A percentile compares a stretch with the other conserved stretches of the same genome.
Conservation (phyloP, 2,113 vertebrate species). For the Ciconia maguari region DNA sequence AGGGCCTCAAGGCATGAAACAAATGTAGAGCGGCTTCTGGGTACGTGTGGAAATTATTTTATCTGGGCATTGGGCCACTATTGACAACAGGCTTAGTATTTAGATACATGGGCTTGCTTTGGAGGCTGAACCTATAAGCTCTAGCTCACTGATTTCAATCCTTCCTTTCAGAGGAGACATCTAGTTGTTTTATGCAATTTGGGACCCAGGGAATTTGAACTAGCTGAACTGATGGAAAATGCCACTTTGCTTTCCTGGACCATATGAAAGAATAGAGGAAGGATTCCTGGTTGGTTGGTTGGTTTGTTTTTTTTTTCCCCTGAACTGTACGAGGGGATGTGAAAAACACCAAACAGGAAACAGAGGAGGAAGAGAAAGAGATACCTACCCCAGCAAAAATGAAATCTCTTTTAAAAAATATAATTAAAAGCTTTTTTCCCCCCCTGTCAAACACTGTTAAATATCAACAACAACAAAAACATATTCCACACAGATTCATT, state of each 20-base stretch:
- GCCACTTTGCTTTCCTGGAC: background rate
- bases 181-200: background rate
- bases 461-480: slow-evolving; percentile 15
- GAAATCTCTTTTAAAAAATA: background rate
- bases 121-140: background rate
- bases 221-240: background rate
- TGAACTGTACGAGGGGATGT: background rate
- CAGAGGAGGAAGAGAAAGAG: background rate
- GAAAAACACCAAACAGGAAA: background rate
- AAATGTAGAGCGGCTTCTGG: background rate
- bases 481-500: background rate
- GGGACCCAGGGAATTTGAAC: background rate
- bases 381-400: background rate
- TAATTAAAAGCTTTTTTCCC: background rate
- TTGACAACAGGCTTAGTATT: background rate
- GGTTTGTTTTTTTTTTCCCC: background rate
- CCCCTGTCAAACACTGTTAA: background rate
- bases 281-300: background rate
- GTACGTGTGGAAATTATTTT: rapidly evolving
- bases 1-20: background rate
- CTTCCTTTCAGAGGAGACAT: background rate
- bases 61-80: background rate
- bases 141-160: background rate
- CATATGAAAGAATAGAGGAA: background rate
- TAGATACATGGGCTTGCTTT: background rate